Conservation (phyloP, 2,113 vertebrate genomes). For the Damaliscus lunatus region DNA sequence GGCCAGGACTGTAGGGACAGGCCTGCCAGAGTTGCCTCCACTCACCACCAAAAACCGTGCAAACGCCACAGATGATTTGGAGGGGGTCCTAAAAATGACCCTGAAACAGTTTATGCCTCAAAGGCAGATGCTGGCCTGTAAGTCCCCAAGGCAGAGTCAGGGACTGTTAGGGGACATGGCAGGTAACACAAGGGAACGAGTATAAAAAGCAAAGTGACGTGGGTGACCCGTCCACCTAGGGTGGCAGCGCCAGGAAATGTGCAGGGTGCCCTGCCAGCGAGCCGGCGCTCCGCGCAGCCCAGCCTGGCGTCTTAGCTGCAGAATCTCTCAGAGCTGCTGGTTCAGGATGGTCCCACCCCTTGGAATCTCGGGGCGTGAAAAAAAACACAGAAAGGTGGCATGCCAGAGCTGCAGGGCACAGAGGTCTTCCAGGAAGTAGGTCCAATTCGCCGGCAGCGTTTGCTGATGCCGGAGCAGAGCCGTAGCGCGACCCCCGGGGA, state of each 20-base stretch:
- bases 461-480: background rate
- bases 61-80: background rate
- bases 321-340: background rate
- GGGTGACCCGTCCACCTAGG: background rate
- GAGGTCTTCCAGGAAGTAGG: background rate
- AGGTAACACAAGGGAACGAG: background rate
- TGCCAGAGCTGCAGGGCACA: background rate
- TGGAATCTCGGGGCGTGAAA: background rate
- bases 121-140: background rate
- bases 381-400: background rate
- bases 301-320: background rate
- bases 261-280: background rate
- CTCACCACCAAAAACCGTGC: background rate
- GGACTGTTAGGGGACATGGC: background rate
- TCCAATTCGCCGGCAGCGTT: background rate
- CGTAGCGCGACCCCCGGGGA: rapidly evolving
- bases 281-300: background rate
- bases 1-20: background rate
- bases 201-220: background rate
- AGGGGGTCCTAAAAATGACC: background rate
- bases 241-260: background rate
- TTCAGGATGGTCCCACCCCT: background rate
- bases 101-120: background rate
- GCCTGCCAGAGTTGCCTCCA: background rate
- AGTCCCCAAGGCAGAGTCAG: background rate